phyloP scores from a whole-genome alignment of 2,797 vertebrate species.

The Sebastes hopkinsi region DNA sequence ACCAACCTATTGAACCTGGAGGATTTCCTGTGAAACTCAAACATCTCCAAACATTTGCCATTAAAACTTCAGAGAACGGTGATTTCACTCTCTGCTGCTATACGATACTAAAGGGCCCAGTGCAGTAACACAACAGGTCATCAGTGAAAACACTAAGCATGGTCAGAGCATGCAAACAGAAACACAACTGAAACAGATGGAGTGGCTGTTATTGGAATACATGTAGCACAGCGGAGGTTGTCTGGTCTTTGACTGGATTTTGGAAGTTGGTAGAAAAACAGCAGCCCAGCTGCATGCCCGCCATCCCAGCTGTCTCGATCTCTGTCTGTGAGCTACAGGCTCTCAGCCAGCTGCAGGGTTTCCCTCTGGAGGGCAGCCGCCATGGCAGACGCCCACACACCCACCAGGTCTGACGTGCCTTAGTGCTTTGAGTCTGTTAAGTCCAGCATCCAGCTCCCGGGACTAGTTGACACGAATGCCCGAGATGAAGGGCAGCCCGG shows the following conservation, averaged over 20 bases:
- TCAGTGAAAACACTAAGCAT: conserved; percentile 17
- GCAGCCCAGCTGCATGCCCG: conserved; percentile 53
- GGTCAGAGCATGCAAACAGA: conserved; percentile 40
- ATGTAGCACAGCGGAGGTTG: conserved; percentile 31
- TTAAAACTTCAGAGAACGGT: background rate
- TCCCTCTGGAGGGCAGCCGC: conserved; percentile 44
- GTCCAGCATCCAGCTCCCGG: conserved; percentile 23
- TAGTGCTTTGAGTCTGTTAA: conserved; percentile 57
- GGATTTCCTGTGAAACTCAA: background rate
- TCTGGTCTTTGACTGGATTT: conserved; percentile 36
- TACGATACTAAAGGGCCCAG: background rate
- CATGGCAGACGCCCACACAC: conserved; percentile 36
- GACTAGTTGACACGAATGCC: conserved; percentile 89
- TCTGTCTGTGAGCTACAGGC: conserved; percentile 49
- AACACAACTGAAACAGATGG: conserved; percentile 4
- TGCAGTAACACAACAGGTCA: background rate
- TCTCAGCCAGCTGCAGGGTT: conserved; percentile 51
- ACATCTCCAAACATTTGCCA: background rate
- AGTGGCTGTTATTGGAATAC: background rate
- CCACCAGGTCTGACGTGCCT: conserved; percentile 56
- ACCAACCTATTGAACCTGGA: background rate
- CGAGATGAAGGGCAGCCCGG: conserved; percentile 94
- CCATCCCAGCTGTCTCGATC: conserved; percentile 35
- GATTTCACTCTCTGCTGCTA: background rate
- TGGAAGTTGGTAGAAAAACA: conserved; percentile 57